Percentiles rank a stretch among this genome's conserved stretches.
These are phyloP conservation scores for Aquatica leii DNA, from an alignment of 2,888 invertebrate genomes.

Conservation along the genomic window DNA sequence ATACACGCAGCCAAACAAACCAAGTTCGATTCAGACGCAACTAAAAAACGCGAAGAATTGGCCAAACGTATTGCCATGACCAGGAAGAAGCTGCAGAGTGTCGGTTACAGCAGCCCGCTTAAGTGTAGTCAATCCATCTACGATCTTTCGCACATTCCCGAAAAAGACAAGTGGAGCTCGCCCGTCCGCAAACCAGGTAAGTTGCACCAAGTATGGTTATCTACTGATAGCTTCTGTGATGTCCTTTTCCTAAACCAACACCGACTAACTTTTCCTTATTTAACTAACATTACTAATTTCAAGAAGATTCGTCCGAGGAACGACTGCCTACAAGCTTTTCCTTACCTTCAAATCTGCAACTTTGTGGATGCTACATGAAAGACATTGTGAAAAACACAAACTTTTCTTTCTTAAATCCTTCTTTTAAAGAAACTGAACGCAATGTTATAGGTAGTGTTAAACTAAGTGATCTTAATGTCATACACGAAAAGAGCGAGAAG, in stretches of 20 bases:
- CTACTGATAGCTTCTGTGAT: constrained; percentile 44
- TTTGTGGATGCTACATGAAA: constrained; percentile 59
- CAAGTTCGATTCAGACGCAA: constrained; percentile 70
- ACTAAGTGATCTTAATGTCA: constrained; percentile 47
- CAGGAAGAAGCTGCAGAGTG: constrained; percentile 84
- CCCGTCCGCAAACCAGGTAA: constrained; percentile 47
- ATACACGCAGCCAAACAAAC: constrained; percentile 66
- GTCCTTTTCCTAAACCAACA: constrained; percentile 39
- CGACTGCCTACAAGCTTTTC: constrained; percentile 47
- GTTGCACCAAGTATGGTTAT: not conserved
- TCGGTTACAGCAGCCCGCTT: constrained; percentile 79
- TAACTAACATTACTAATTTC: constrained; percentile 49
- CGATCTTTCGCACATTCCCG: constrained; percentile 78
- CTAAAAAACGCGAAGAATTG: constrained; percentile 78
- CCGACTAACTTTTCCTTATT: constrained; percentile 43
- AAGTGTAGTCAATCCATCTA: constrained; percentile 88
- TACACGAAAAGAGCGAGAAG: constrained; percentile 52
- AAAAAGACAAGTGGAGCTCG: constrained; percentile 59
- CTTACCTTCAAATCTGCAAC: constrained; percentile 55
- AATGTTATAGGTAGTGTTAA: constrained; percentile 40
- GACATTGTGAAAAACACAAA: constrained; percentile 54
- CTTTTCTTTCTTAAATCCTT: constrained; percentile 23
- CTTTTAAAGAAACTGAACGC: constrained; percentile 15
- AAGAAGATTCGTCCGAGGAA: constrained; percentile 31
- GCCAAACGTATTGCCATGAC: constrained; percentile 85